Evolutionary conservation across 1,140 invertebrate genomes (phyloP).

Genomic region (Brachionus sp.): DNA sequence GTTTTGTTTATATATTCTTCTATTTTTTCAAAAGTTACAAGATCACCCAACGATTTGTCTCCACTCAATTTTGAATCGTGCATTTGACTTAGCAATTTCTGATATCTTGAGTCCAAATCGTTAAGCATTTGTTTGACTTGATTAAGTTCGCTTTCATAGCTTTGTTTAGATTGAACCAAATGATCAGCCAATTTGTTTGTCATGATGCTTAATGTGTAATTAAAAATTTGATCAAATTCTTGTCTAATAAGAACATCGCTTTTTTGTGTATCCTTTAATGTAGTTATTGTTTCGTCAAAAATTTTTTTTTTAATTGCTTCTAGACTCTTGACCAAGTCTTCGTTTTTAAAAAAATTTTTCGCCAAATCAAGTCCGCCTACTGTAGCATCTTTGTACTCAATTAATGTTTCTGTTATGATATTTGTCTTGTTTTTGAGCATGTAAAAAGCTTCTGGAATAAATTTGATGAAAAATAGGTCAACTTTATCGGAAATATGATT

Average conservation of each 20-base stretch:
- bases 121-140: conserved; percentile 21
- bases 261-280: not conserved
- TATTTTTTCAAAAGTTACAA: conserved; percentile 29
- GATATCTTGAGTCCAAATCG: conserved; percentile 17
- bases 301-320: conserved; percentile 11
- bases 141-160: conserved; percentile 5
- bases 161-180: conserved; percentile 8
- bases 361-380: not conserved
- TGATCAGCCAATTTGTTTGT: conserved; percentile 25
- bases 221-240: conserved; percentile 34
- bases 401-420: not conserved
- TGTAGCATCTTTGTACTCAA: conserved; percentile 26
- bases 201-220: not conserved
- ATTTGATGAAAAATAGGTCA: not conserved
- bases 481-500: not conserved
- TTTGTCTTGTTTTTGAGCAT: conserved; percentile 9
- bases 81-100: not conserved
- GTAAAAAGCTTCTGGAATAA: not conserved
- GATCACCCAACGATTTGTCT: not conserved
- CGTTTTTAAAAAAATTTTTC: not conserved
- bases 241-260: not conserved
- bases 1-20: conserved; percentile 35
- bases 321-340: not conserved
- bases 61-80: not conserved
- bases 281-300: not conserved